A percentile compares a stretch with the other conserved stretches of the same genome.
These are phyloP conservation scores for Liasis olivaceus DNA, from an alignment of 2,797 vertebrate species.

Conservation along the genomic window DNA sequence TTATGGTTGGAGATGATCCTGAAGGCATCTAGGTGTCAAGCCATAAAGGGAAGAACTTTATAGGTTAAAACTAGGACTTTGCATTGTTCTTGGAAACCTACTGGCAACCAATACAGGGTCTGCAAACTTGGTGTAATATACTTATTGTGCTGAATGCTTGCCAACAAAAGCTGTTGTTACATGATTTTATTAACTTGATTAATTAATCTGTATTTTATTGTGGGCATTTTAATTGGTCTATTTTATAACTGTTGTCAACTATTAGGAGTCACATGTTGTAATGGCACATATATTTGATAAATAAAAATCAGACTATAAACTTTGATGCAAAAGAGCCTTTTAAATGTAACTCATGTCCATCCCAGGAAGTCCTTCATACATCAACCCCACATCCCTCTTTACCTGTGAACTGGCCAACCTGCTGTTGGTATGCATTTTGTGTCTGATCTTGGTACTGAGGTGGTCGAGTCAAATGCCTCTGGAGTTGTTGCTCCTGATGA, in stretches of 20 bases:
- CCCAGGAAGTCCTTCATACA: not conserved
- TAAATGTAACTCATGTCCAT: constrained; percentile 13
- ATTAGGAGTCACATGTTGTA: not conserved
- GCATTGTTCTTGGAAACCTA: too few relatives aligned
- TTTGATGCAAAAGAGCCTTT: not conserved
- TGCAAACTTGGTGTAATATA: too few relatives aligned
- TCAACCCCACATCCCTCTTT: constrained; percentile 10
- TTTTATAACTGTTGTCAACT: not conserved
- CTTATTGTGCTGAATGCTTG: too few relatives aligned
- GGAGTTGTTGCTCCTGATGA: constrained; percentile 90
- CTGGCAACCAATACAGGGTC: too few relatives aligned
- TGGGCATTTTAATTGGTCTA: not conserved
- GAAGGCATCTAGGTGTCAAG: too few relatives aligned
- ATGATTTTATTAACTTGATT: not conserved
- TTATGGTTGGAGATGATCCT: too few relatives aligned
- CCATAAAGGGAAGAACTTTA: too few relatives aligned
- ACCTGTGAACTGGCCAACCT: constrained; percentile 90
- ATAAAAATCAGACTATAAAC: not conserved
- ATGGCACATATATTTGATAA: not conserved
- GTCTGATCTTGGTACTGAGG: constrained; percentile 96
- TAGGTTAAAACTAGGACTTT: too few relatives aligned
- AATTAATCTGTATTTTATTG: not conserved
- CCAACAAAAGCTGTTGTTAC: not conserved
- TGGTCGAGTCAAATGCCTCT: constrained; percentile 92
- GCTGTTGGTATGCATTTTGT: constrained; percentile 87